Conservation (phyloP, 2,888 invertebrate species). For the Seira ritae region DNA sequence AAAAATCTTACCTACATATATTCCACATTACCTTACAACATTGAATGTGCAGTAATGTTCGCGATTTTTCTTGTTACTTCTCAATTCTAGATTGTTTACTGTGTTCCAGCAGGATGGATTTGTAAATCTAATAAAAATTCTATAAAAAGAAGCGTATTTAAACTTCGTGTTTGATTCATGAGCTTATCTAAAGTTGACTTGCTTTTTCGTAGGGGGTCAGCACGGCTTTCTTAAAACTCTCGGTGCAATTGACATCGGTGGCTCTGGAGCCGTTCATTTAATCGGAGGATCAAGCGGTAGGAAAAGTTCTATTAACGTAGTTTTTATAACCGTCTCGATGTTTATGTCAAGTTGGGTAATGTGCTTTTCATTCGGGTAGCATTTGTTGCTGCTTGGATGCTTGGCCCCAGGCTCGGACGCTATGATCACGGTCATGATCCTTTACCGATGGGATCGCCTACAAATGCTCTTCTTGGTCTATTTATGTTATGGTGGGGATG, state of each 20-base stretch:
- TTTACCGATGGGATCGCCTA: conserved; percentile 89
- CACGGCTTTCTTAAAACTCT: conserved; percentile 89
- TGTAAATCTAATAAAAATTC: conserved; percentile 81
- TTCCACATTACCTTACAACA: too few species aligned
- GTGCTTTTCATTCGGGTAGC: conserved; percentile 78
- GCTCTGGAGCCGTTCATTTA: conserved; percentile 92
- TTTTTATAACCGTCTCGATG: neutral
- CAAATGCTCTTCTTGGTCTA: conserved; percentile 92
- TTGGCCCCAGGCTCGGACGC: conserved; percentile 83
- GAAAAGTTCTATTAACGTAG: neutral
- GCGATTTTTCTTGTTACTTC: neutral
- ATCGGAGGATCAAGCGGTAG: conserved; percentile 81
- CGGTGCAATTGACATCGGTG: conserved; percentile 94
- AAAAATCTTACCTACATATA: too few species aligned
- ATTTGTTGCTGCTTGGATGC: conserved; percentile 91
- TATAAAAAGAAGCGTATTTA: neutral
- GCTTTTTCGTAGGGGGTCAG: conserved; percentile 73
- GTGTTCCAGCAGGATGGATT: conserved; percentile 95
- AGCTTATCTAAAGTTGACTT: neutral
- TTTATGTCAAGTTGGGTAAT: neutral
- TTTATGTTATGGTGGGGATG: conserved; percentile 98
- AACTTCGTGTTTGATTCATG: neutral
- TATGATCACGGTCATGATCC: conserved; percentile 87
- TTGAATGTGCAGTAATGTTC: too few species aligned
- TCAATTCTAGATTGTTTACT: conserved; percentile 82